Evolutionary conservation across 2,888 invertebrate genomes (phyloP), one percentile per base, ranked within the genome.

Genomic region (Cancer borealis): DNA sequence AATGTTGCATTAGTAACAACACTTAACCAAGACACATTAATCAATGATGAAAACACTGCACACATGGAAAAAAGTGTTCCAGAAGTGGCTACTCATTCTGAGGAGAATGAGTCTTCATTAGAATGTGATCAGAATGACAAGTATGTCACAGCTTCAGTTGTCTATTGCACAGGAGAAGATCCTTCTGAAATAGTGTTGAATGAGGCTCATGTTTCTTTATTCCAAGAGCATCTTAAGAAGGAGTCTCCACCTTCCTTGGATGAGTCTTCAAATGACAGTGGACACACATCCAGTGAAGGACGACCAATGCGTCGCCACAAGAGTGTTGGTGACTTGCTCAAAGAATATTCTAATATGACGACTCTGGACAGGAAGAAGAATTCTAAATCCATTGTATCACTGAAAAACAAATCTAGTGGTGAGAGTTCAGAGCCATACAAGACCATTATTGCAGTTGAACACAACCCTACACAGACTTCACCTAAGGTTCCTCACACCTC

Each of bases 321-420:
- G 47, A 88, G 73, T 39, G 88, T 94, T n/a, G 49, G 73, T 39
- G 93, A 94, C 14, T 88, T 94, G n/a, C 47, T 94, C 49, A 94
- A 92, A 30, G 88, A 49, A 30, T 94, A 94, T 89, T 39, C 66
- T 26, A 92, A 94, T 46, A 79, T 94, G 10, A 92, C 10, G n/a
- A 89, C 92, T 10, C 30, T 94, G 12, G 88, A 60, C 26, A 88
- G 79, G 45, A 94, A 93, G 66, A 92, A 84, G 17, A 3, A 39
- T 84, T 21, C 73, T 8, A 30, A 47, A 5, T 89, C 89, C 46
- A 89, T 4, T 5, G 26, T 49, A 73, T 26, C 17, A 30, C 6
- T 26, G 0, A 4, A 21, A 39, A 66, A 79, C n/a, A 8, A 26
- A 54, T 10, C 3, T 21, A 93, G 17, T 73, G 84, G 30, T n/a